phyloP scores from a whole-genome alignment of 2,888 invertebrate genomes.

The Boloria euphrosyne region DNA sequence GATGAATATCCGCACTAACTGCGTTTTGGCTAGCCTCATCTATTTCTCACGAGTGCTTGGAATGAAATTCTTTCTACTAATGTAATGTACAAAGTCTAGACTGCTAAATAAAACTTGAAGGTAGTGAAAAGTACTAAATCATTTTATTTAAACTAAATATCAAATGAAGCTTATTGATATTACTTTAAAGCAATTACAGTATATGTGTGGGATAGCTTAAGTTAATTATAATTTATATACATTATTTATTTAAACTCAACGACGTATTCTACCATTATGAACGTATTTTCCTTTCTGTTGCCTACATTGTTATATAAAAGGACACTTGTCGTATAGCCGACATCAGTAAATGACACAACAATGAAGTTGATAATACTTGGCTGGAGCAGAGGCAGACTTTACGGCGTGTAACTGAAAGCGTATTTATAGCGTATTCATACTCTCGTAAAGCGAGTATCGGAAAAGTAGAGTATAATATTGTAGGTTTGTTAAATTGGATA shows the following conservation, averaged over 20 bases:
- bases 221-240: no score
- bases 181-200: no score
- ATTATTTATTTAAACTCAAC: no score
- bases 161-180: no score
- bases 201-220: no score
- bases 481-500: slow-evolving; percentile 1
- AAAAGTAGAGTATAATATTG: slow-evolving; percentile 7
- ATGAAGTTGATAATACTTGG: slow-evolving; percentile 18
- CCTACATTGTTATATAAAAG: slow-evolving; percentile 18
- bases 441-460: slow-evolving; percentile 1
- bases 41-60: no score
- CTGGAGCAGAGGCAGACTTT: slow-evolving; percentile 9
- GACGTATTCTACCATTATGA: background rate
- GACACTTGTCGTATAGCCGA: slow-evolving; percentile 16
- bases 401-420: slow-evolving; percentile 8
- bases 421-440: slow-evolving; percentile 20
- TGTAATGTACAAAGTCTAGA: slow-evolving; percentile 7
- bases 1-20: no score
- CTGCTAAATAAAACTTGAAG: background rate
- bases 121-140: background rate
- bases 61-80: no score
- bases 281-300: slow-evolving; percentile 6
- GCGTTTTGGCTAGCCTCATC: no score
- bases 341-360: slow-evolving; percentile 16
- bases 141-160: no score